Evolutionary conservation across 2,797 vertebrate species (phyloP).

Genomic region (Thamnophis elegans): DNA sequence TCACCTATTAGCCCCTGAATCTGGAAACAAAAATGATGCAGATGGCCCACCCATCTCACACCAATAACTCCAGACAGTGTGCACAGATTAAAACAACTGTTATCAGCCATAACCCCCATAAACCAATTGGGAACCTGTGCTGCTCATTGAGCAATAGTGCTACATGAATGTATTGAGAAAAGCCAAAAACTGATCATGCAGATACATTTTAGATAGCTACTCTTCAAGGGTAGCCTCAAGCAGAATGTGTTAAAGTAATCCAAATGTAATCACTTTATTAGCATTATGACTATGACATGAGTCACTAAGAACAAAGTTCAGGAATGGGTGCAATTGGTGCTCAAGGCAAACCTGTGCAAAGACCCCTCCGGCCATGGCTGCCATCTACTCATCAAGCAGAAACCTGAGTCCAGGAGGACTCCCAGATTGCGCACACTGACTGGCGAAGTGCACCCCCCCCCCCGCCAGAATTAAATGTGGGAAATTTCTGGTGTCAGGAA

Average conservation of each 20-base stretch:
- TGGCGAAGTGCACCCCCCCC: neutral
- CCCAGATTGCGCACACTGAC: neutral
- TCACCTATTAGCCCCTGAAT: neutral
- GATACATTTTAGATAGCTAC: neutral
- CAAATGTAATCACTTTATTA: neutral
- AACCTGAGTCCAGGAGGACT: neutral
- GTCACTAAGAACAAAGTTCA: neutral
- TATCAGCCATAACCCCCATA: neutral
- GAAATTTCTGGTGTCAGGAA: neutral
- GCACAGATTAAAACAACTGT: neutral
- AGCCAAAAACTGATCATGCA: neutral
- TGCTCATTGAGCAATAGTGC: neutral
- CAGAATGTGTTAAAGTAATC: neutral
- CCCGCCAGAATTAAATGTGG: neutral
- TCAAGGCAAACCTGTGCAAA: neutral
- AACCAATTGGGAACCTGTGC: neutral
- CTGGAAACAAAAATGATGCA: neutral
- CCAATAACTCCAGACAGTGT: neutral
- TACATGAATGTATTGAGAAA: neutral
- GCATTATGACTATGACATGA: neutral
- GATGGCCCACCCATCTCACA: neutral
- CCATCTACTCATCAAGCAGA: neutral
- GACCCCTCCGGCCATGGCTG: neutral
- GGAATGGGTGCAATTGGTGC: neutral
- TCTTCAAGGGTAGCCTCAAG: neutral